These are phyloP conservation scores for Aleiodes leptofemur DNA, from an alignment of 2,888 invertebrate genomes.

Conservation along the genomic window DNA sequence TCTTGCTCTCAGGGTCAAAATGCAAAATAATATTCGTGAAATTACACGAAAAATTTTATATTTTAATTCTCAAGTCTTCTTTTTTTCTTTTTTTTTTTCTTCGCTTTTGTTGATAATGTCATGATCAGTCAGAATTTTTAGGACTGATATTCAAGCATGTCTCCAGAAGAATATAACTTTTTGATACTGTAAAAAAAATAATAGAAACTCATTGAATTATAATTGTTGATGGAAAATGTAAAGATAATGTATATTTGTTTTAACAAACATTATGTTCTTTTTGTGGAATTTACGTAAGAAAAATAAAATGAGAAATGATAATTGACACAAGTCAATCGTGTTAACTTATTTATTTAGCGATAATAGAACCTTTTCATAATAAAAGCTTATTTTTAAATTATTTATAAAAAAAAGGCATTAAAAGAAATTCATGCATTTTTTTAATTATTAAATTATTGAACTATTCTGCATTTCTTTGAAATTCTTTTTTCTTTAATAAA, in stretches of 20 bases:
- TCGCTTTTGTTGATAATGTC: no score
- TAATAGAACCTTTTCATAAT: no score
- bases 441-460: no score
- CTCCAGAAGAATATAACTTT: background rate
- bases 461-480: no score
- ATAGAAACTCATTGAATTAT: background rate
- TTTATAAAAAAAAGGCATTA: no score
- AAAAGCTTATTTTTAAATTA: no score
- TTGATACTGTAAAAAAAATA: conserved; percentile 26
- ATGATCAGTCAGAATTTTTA: no score
- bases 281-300: conserved; percentile 13
- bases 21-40: conserved; percentile 48
- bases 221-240: conserved; percentile 10
- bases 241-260: conserved; percentile 28
- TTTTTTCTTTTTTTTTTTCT: no score
- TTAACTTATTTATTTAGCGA: conserved; percentile 6
- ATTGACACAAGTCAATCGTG: conserved; percentile 27
- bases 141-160: background rate
- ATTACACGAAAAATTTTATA: conserved; percentile 19
- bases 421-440: no score
- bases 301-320: conserved; percentile 42
- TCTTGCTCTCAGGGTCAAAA: conserved; percentile 7
- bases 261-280: conserved; percentile 11
- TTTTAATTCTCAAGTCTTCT: background rate
- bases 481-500: no score